phyloP scores from a whole-genome alignment of 2,888 invertebrate species.

The Celastrina argiolus region DNA sequence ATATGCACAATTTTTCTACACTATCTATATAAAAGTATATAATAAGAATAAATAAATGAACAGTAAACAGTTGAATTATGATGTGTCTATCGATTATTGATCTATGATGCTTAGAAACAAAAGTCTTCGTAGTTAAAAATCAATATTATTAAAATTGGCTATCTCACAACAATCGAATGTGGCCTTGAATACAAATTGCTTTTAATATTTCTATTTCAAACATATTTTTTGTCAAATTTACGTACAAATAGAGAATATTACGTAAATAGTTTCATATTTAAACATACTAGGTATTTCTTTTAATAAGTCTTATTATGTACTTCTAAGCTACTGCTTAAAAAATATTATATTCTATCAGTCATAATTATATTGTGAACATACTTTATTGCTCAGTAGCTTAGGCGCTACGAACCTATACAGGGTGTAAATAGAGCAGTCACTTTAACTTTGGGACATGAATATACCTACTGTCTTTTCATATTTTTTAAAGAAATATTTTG shows the following conservation, averaged over 20 bases:
- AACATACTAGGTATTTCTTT: neutral
- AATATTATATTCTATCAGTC: no score
- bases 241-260: neutral
- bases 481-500: no score
- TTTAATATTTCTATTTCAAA: constrained; percentile 2
- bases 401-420: no score
- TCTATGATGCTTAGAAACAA: neutral
- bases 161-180: neutral
- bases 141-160: neutral
- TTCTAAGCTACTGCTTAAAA: no score
- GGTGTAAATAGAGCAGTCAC: no score
- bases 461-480: no score
- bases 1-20: neutral
- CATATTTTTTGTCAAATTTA: constrained; percentile 3
- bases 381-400: no score
- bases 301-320: no score
- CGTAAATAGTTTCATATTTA: neutral
- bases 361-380: no score
- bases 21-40: neutral
- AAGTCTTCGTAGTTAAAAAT: neutral
- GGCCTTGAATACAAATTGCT: constrained; percentile 19
- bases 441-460: no score
- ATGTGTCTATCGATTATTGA: neutral
- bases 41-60: neutral
- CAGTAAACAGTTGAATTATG: neutral